Conservation (phyloP, 2,888 invertebrate genomes). For the Cacoxenus indagator region DNA sequence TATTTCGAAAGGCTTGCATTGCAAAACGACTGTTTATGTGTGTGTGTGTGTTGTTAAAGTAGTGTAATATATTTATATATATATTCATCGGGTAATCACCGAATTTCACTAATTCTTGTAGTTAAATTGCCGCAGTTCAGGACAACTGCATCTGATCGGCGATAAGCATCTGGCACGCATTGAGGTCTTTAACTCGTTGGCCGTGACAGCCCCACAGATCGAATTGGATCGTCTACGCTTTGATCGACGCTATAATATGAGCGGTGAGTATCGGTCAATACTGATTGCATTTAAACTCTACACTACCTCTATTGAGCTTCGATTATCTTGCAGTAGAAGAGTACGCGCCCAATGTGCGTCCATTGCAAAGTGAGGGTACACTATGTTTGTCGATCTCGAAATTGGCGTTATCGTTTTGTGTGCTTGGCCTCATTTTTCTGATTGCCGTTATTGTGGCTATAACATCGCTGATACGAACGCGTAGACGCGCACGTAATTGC, state of each 20-base stretch:
- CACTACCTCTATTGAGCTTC: background rate
- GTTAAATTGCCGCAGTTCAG: constrained; percentile 70
- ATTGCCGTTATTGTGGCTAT: constrained; percentile 80
- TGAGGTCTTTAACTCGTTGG: constrained; percentile 85
- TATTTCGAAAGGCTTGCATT: constrained; percentile 34
- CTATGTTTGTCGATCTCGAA: constrained; percentile 83
- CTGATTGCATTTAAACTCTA: background rate
- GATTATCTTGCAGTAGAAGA: constrained; percentile 59
- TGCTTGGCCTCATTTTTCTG: constrained; percentile 80
- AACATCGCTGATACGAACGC: constrained; percentile 76
- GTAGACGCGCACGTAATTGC: constrained; percentile 65
- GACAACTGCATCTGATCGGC: constrained; percentile 61
- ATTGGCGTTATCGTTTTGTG: constrained; percentile 82
- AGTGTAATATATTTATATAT: background rate
- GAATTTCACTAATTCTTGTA: constrained; percentile 43
- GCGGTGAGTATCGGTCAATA: constrained; percentile 63
- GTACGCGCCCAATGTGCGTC: constrained; percentile 60
- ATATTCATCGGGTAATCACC: background rate
- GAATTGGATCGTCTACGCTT: constrained; percentile 74
- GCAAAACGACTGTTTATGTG: constrained; percentile 10
- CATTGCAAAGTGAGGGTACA: constrained; percentile 65
- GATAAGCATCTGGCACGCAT: constrained; percentile 71
- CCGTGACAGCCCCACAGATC: constrained; percentile 84
- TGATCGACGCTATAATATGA: constrained; percentile 67
- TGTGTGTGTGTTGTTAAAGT: constrained; percentile 4